These are phyloP conservation scores for Chrysolina americana DNA, from an alignment of 2,888 invertebrate genomes.

Conservation along the genomic window DNA sequence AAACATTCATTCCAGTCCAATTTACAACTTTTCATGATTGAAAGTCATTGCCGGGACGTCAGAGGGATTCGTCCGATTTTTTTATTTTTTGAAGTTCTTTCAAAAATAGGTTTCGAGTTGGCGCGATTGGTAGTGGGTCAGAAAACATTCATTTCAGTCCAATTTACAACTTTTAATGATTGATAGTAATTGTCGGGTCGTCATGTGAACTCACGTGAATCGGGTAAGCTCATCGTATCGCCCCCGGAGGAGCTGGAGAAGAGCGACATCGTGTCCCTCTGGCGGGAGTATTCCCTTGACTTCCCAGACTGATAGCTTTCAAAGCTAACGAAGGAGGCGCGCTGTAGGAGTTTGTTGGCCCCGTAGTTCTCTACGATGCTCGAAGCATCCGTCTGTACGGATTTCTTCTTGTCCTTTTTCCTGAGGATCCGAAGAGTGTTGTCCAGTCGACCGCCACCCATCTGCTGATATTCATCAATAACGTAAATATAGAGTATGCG, in stretches of 20 bases:
- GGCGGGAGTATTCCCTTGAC: constrained; percentile 28
- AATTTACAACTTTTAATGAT: background rate
- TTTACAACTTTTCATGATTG: too few species aligned
- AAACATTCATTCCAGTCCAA: too few species aligned
- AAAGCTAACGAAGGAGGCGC: constrained; percentile 33
- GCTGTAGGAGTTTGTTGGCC: constrained; percentile 31
- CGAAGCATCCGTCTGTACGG: constrained; percentile 41
- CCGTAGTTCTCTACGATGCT: constrained; percentile 31
- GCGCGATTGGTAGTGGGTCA: too few species aligned
- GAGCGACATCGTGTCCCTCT: constrained; percentile 29
- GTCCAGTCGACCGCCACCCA: constrained; percentile 66
- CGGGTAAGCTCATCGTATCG: constrained; percentile 17
- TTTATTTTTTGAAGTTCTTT: too few species aligned
- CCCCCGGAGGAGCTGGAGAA: constrained; percentile 12
- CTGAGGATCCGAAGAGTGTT: constrained; percentile 40
- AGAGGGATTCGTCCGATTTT: too few species aligned
- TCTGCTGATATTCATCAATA: constrained; percentile 53
- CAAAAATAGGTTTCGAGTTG: too few species aligned
- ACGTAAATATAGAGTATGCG: too few species aligned
- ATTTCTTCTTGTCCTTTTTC: constrained; percentile 38
- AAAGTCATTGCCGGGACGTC: too few species aligned
- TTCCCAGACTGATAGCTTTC: constrained; percentile 34
- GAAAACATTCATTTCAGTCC: too few species aligned
- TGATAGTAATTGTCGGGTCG: too few species aligned
- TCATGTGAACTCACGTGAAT: constrained; percentile 33